These are phyloP conservation scores for Neosilurus hyrtlii DNA, from an alignment of 2,797 vertebrate species.

Conservation along the genomic window DNA sequence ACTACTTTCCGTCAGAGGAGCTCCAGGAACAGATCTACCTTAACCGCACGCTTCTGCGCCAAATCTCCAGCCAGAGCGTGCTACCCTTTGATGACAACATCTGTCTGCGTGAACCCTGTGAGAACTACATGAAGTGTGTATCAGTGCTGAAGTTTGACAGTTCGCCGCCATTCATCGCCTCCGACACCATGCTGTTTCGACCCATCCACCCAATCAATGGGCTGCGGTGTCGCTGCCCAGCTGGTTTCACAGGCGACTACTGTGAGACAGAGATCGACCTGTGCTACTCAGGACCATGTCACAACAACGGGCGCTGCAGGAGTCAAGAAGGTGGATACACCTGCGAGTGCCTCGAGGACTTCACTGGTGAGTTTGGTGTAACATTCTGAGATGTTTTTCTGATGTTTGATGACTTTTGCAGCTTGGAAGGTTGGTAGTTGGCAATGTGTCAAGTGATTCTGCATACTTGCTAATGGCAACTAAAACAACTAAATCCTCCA, in stretches of 20 bases:
- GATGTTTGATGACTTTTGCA: neutral
- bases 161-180: conserved; percentile 93
- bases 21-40: conserved; percentile 98
- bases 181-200: conserved; percentile 90
- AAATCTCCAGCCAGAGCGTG: conserved; percentile 89
- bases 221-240: conserved; percentile 90
- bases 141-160: conserved; percentile 95
- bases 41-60: conserved; percentile 87
- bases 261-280: conserved; percentile 97
- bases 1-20: conserved; percentile 91
- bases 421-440: neutral
- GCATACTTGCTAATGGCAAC: neutral
- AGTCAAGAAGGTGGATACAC: conserved; percentile 93
- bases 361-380: conserved; percentile 79
- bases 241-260: conserved; percentile 93
- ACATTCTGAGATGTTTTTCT: neutral
- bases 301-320: conserved; percentile 83
- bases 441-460: neutral
- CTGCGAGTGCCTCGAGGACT: conserved; percentile 91
- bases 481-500: neutral
- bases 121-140: conserved; percentile 99
- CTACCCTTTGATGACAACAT: conserved; percentile 98
- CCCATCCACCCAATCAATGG: conserved; percentile 96
- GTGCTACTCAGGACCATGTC: conserved; percentile 92
- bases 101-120: conserved; percentile 95